A percentile compares a stretch with the other conserved stretches of the same genome.
These are phyloP conservation scores for Passer domesticus DNA, from an alignment of 2,113 vertebrate species.

Conservation along the genomic window DNA sequence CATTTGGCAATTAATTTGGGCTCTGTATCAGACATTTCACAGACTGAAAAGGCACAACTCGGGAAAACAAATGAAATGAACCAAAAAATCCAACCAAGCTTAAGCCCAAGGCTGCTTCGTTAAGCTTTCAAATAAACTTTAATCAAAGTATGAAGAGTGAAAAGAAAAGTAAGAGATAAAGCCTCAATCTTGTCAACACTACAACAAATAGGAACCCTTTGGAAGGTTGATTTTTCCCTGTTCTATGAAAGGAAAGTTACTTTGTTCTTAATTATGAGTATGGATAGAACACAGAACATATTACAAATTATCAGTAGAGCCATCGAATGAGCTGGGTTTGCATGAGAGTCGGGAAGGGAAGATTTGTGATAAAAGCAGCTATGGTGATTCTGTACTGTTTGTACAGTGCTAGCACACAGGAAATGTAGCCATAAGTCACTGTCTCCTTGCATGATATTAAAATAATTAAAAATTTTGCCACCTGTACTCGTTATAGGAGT, in stretches of 20 bases:
- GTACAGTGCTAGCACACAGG: not conserved
- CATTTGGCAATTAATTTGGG: not conserved
- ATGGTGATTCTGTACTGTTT: not conserved
- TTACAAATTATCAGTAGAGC: not conserved
- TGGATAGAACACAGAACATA: not conserved
- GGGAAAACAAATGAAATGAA: not conserved
- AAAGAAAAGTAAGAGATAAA: not conserved
- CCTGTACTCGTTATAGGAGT: not conserved
- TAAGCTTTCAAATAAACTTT: not conserved
- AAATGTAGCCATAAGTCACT: not conserved
- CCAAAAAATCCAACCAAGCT: not conserved
- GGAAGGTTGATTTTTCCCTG: rapidly evolving
- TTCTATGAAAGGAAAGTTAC: not conserved
- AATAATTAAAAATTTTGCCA: not conserved
- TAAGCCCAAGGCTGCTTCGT: not conserved
- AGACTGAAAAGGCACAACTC: not conserved
- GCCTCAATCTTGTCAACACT: not conserved
- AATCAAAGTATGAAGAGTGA: not conserved
- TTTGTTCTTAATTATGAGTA: not conserved
- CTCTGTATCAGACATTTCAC: not conserved
- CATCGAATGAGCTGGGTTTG: not conserved
- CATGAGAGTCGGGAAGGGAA: not conserved
- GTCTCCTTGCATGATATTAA: not conserved
- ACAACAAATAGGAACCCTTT: not conserved
- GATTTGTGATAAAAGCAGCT: not conserved